Evolutionary conservation across 2,113 vertebrate genomes (phyloP).

Genomic region (Gallinago undulata): DNA sequence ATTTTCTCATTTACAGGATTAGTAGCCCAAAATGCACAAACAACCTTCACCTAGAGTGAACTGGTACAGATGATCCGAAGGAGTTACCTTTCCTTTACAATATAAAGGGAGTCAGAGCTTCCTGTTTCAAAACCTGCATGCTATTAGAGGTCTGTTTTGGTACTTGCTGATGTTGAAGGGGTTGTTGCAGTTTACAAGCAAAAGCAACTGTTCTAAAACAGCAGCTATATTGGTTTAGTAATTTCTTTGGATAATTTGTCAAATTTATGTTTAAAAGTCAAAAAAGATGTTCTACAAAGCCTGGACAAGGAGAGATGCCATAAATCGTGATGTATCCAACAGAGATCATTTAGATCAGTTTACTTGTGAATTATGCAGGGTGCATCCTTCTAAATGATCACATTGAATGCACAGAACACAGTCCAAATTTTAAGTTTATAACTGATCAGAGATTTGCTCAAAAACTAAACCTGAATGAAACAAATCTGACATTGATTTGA

Average conservation of each 20-base stretch:
- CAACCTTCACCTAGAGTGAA: background rate
- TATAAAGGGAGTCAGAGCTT: background rate
- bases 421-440: slow-evolving; percentile 46
- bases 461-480: slow-evolving; percentile 60
- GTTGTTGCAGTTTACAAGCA: background rate
- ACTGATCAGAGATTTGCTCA: slow-evolving; percentile 56
- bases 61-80: background rate
- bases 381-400: slow-evolving; percentile 22
- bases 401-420: slow-evolving; percentile 19
- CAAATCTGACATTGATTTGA: slow-evolving; percentile 61
- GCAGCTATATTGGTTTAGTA: slow-evolving; percentile 12
- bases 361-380: slow-evolving; percentile 21
- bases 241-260: slow-evolving; percentile 44
- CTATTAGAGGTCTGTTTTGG: background rate
- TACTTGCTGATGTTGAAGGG: background rate
- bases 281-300: slow-evolving; percentile 36
- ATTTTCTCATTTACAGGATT: background rate
- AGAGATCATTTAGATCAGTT: slow-evolving; percentile 25
- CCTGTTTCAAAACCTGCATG: slow-evolving; percentile 1
- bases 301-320: background rate
- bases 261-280: slow-evolving; percentile 41
- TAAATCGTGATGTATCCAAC: background rate
- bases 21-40: background rate
- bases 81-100: background rate
- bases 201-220: slow-evolving; percentile 30